phyloP scores from a whole-genome alignment of 2,113 vertebrate genomes.

The Halcyon malimbica region DNA sequence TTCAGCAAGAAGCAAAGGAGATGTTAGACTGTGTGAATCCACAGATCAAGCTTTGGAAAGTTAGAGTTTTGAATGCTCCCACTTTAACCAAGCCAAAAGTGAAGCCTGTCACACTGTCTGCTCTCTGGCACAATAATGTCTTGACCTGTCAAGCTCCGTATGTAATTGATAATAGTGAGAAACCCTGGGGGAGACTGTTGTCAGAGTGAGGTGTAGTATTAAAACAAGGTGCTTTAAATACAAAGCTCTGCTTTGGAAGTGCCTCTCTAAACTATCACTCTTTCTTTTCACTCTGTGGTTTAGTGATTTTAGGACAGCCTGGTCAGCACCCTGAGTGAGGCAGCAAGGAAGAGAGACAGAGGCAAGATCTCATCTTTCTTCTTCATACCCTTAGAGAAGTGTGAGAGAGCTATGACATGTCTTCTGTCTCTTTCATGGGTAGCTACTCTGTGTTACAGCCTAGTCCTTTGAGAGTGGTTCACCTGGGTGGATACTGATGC shows the following conservation, averaged over 20 bases:
- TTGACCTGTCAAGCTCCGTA: background rate
- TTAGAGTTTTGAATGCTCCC: background rate
- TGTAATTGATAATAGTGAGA: background rate
- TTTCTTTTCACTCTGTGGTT: background rate
- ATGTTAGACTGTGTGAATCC: background rate
- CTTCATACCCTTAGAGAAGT: background rate
- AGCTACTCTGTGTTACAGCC: background rate
- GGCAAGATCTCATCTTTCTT: background rate
- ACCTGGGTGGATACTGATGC: rapidly evolving
- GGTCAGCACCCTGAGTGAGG: background rate
- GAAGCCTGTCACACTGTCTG: background rate
- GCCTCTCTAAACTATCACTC: background rate
- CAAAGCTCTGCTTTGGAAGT: background rate
- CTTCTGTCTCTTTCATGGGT: background rate
- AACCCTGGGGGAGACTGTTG: rapidly evolving
- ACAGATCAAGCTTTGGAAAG: background rate
- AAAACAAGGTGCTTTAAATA: background rate
- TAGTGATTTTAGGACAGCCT: background rate
- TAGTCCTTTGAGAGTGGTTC: background rate
- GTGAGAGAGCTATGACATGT: rapidly evolving
- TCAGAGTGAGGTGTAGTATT: background rate
- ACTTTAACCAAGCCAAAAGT: background rate
- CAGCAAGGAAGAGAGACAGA: rapidly evolving
- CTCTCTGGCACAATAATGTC: background rate
- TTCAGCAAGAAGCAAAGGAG: background rate